Evolutionary conservation across 1,140 invertebrate genomes (phyloP), one percentile per base, ranked within the genome.

Genomic region (Drosophila kohkoa): DNA sequence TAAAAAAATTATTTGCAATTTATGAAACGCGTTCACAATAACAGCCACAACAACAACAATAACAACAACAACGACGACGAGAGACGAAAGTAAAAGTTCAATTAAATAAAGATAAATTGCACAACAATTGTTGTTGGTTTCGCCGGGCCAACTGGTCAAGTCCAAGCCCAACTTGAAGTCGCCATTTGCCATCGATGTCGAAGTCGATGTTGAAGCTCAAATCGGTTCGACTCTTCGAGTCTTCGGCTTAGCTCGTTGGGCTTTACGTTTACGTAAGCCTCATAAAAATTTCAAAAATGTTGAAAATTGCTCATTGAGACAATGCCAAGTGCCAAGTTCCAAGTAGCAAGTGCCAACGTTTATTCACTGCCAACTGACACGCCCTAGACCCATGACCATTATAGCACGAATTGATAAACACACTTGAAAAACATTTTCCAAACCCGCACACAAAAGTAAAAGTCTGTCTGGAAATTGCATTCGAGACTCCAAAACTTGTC

Each of bases 61-160:
- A 46, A 28, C 66, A 55, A 48, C 45, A 43, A 13, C 43, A 57
- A 25, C 38, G 60, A 52, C 52, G 38, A 66, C 77, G 49, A 28
- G 74, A 77, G 71, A 77, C 69, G 80, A 88, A 88, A 88, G 83
- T 88, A 88, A 88, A 89, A 88, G 83, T 88, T 88, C 85, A 88
- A 88, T 88, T 87, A 87, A 87, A 87, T 87, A 87, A 87, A 87
- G 83, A 87, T 87, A 87, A 87, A 87, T 87, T 87, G 83, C 83
- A 89, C 85, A 87, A 87, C 83, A 89, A 87, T 83, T 88, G 71
- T 69, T 70, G 16, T 32, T 48, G 54, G 13, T 51, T 69, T 57
- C 16, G 28, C 32, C 13, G 30, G 15, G 52, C 52, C 52, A 55
- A 55, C 72, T 45, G 51, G 51, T 69, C 57, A 63, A 60, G 58